These are phyloP conservation scores for Nycticryphes semicollaris DNA, from an alignment of 2,113 vertebrate species.

Conservation along the genomic window DNA sequence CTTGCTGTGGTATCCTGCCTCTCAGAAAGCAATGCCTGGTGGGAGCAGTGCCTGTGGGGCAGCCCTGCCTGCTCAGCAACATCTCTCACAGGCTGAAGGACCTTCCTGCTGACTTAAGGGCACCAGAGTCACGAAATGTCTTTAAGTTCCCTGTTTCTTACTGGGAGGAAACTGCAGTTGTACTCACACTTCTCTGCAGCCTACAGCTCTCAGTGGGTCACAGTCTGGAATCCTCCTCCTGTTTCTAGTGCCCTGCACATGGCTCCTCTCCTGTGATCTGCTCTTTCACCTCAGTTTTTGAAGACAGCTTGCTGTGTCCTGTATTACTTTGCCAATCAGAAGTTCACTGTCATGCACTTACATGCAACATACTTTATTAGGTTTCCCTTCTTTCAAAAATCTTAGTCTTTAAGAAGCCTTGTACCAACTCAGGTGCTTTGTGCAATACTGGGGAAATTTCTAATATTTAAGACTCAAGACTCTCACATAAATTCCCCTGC, in stretches of 20 bases:
- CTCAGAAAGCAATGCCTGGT: accelerated
- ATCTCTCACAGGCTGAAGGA: background rate
- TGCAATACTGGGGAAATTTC: background rate
- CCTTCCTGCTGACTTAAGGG: background rate
- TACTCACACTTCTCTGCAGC: background rate
- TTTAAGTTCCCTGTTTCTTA: background rate
- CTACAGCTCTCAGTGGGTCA: background rate
- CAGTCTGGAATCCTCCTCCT: background rate
- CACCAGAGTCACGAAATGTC: accelerated
- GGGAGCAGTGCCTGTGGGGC: accelerated
- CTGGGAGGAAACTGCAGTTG: background rate
- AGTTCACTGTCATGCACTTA: background rate
- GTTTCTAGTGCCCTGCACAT: background rate
- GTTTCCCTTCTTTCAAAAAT: background rate
- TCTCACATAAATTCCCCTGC: background rate
- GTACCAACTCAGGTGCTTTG: accelerated
- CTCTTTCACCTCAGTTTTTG: background rate
- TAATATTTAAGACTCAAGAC: background rate
- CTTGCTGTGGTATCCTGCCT: background rate
- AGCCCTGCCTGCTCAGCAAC: background rate
- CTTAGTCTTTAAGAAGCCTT: background rate
- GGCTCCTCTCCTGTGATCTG: background rate
- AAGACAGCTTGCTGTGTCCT: background rate
- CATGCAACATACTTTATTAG: accelerated
- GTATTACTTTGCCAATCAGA: background rate